These are phyloP conservation scores for Dasysyrphus tricinctus DNA, from an alignment of 2,888 invertebrate species.

Conservation along the genomic window DNA sequence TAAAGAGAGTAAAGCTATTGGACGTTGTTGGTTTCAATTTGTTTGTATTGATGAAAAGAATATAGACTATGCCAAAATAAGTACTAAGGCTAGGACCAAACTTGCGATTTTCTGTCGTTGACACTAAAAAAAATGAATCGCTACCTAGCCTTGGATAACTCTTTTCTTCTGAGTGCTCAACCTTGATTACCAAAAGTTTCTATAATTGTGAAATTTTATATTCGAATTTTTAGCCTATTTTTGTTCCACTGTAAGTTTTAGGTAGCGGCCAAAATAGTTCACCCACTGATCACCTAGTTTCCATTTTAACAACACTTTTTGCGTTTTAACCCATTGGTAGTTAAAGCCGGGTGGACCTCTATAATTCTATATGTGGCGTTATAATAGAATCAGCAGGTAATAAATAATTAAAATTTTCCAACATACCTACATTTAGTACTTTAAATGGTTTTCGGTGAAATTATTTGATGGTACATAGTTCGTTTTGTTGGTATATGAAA, in stretches of 20 bases:
- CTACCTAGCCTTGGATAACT: too few relatives aligned
- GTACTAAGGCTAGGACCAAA: too few relatives aligned
- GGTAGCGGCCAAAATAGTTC: not conserved
- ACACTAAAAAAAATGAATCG: too few relatives aligned
- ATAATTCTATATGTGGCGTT: slow-evolving; percentile 29
- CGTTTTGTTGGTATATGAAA: not conserved
- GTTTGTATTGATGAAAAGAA: too few relatives aligned
- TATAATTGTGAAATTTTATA: not conserved
- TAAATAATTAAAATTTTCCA: slow-evolving; percentile 62
- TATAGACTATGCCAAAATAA: too few relatives aligned
- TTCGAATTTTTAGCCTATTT: not conserved
- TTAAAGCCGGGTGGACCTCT: not conserved
- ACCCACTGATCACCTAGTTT: not conserved
- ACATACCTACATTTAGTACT: not conserved
- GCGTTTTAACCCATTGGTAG: slow-evolving; percentile 2
- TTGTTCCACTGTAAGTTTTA: slow-evolving; percentile 2
- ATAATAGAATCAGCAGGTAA: slow-evolving; percentile 65
- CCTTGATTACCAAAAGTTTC: too few relatives aligned
- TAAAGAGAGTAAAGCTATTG: too few relatives aligned
- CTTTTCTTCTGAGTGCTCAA: too few relatives aligned
- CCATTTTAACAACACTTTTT: slow-evolving; percentile 24
- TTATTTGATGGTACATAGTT: not conserved
- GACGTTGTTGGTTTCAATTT: too few relatives aligned
- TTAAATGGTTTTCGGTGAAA: slow-evolving; percentile 29
- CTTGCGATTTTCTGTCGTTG: too few relatives aligned